phyloP scores from a whole-genome alignment of 2,888 invertebrate species.

The Neoitamus cyanurus region DNA sequence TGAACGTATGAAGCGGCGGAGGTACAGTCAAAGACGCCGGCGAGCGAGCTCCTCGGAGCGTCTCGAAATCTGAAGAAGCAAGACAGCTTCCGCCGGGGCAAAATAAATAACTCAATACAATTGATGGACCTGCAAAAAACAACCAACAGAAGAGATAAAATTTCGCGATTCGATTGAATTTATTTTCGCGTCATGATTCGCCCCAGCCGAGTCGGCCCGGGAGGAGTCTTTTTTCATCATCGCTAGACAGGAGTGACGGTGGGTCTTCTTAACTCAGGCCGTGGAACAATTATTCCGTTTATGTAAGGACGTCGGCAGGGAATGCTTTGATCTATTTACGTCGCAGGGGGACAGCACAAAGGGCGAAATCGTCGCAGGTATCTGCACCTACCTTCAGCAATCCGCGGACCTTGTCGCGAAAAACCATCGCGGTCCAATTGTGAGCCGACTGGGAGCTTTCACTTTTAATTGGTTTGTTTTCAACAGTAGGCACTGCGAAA shows the following conservation, averaged over 20 bases:
- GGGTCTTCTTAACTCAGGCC: constrained; percentile 27
- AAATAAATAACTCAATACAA: constrained; percentile 40
- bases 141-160: constrained; percentile 16
- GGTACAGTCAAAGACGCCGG: background rate
- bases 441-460: background rate
- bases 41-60: background rate
- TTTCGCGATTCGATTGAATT: constrained; percentile 44
- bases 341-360: background rate
- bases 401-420: background rate
- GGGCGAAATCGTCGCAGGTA: background rate
- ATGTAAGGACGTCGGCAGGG: constrained; percentile 22
- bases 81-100: constrained; percentile 38
- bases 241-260: constrained; percentile 35
- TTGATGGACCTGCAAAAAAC: constrained; percentile 36
- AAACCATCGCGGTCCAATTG: background rate
- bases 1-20: background rate
- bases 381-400: background rate
- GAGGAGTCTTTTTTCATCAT: background rate
- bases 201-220: background rate
- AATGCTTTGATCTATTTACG: constrained; percentile 37
- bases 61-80: constrained; percentile 19
- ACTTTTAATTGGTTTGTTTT: background rate
- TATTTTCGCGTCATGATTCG: constrained; percentile 35
- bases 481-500: background rate
- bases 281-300: constrained; percentile 26